phyloP scores from a whole-genome alignment of 2,113 vertebrate species.

The Spea multiplicata region DNA sequence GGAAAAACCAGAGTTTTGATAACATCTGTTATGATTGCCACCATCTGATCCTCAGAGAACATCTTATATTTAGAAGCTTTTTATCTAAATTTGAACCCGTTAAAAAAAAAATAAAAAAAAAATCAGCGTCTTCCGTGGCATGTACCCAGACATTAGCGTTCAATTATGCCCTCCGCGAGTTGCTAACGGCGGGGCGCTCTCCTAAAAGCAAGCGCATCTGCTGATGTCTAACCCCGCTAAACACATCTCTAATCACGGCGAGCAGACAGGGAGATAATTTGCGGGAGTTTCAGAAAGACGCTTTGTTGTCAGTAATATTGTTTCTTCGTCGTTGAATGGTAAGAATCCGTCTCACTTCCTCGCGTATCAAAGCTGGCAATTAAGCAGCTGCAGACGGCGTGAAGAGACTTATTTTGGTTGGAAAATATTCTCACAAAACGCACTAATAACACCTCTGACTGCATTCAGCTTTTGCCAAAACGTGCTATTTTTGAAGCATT shows the following conservation, averaged over 20 bases:
- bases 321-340: conserved; percentile 28
- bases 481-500: conserved; percentile 3
- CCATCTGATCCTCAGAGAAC: not conserved
- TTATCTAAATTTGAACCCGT: not conserved
- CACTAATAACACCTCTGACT: conserved; percentile 28
- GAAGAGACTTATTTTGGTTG: conserved; percentile 16
- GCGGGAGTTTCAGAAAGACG: conserved; percentile 14
- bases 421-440: conserved; percentile 3
- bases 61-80: not conserved
- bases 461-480: not conserved
- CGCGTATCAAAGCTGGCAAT: conserved; percentile 38
- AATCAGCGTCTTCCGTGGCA: not conserved
- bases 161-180: conserved; percentile 14
- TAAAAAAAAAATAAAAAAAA: not conserved
- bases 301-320: conserved; percentile 40
- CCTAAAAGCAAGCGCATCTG: conserved; percentile 2
- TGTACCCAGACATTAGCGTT: not conserved
- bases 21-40: too few relatives aligned
- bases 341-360: conserved; percentile 20
- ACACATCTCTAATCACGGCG: not conserved
- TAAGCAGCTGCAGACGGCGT: conserved; percentile 27
- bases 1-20: too few relatives aligned
- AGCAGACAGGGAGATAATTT: conserved; percentile 30
- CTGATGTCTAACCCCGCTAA: conserved; percentile 9
- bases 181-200: conserved; percentile 10